phyloP scores from a whole-genome alignment of 35 echinoderm and acorn worm genomes.

The Stichopus chloronotus region DNA sequence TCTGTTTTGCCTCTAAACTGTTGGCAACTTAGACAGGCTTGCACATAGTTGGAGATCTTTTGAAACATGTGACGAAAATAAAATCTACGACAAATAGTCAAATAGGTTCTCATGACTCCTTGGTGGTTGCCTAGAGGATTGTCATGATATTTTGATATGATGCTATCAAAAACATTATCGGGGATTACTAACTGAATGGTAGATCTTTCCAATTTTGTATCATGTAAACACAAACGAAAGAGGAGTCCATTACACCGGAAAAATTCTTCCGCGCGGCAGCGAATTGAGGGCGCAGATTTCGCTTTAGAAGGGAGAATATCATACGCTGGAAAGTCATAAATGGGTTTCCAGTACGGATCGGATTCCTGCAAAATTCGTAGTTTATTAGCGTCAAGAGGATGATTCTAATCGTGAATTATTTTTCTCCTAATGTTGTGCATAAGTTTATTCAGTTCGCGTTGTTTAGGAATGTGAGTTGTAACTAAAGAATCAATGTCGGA shows the following conservation, averaged over 20 bases:
- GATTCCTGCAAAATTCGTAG: conserved; percentile 18
- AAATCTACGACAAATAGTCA: conserved; percentile 23
- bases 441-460: conserved; percentile 14
- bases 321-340: not conserved
- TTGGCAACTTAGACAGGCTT: conserved; percentile 47
- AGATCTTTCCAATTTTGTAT: not conserved
- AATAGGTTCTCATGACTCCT: conserved; percentile 35
- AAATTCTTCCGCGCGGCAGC: conserved; percentile 5
- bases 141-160: conserved; percentile 36
- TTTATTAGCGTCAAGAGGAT: conserved; percentile 15
- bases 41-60: conserved; percentile 11
- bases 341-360: not conserved
- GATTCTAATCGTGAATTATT: conserved; percentile 47
- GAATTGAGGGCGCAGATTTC: not conserved
- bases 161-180: conserved; percentile 1
- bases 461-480: conserved; percentile 40
- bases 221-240: conserved; percentile 31
- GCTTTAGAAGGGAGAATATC: conserved; percentile 7
- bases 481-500: conserved; percentile 2
- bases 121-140: conserved; percentile 45
- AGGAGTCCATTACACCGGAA: conserved; percentile 23
- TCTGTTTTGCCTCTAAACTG: too few relatives aligned
- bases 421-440: conserved; percentile 22
- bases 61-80: conserved; percentile 48
- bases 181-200: conserved; percentile 31